Percentiles rank a stretch among this genome's conserved stretches.
phyloP scores from a whole-genome alignment of 2,888 invertebrate species.

The Catocala fraxini region DNA sequence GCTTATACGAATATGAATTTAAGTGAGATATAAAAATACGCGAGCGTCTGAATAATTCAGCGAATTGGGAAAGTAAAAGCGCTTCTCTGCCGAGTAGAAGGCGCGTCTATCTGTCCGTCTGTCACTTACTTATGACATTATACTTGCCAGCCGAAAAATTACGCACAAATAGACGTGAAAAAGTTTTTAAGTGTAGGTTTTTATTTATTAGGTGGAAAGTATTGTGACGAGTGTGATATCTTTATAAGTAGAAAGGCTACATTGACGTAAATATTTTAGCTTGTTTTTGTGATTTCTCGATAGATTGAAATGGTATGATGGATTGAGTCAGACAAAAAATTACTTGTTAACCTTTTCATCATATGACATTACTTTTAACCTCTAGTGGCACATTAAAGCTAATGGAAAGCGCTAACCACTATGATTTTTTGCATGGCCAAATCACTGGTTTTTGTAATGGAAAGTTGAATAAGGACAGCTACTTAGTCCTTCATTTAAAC shows the following conservation, averaged over 20 bases:
- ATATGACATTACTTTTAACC: no score
- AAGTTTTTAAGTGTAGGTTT: conserved; percentile 28
- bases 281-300: background rate
- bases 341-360: no score
- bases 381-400: no score
- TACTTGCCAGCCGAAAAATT: conserved; percentile 55
- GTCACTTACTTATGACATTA: conserved; percentile 79
- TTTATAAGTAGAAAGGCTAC: background rate
- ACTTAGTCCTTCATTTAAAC: no score
- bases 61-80: conserved; percentile 76
- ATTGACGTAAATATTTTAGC: conserved; percentile 1
- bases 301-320: background rate
- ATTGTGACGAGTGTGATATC: background rate
- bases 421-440: no score
- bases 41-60: conserved; percentile 72
- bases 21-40: conserved; percentile 61
- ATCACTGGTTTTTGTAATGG: no score
- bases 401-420: no score
- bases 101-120: conserved; percentile 71
- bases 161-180: conserved; percentile 46
- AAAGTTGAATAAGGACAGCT: no score
- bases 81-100: conserved; percentile 59
- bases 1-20: conserved; percentile 55
- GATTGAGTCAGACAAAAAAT: no score
- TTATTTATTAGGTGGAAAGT: conserved; percentile 20